Percentiles rank a stretch among this genome's conserved stretches.
Evolutionary conservation across 2,113 vertebrate species (phyloP).

Genomic region (Hylia prasina): DNA sequence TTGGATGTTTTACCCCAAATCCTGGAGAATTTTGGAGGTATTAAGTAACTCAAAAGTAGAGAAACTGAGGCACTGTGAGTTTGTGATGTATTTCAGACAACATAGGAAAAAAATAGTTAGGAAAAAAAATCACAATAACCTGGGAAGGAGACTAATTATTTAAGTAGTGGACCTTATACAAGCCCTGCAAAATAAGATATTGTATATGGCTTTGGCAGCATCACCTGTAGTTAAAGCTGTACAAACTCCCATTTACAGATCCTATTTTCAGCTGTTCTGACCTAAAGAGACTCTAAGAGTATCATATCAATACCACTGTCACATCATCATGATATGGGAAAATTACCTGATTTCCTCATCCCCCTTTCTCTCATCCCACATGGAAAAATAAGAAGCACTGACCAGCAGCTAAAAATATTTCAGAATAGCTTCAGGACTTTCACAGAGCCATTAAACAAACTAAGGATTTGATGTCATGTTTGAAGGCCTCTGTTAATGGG

Average conservation of each 20-base stretch:
- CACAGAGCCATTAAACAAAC: neutral
- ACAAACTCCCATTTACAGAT: neutral
- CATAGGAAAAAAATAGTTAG: neutral
- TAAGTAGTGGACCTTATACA: neutral
- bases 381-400: neutral
- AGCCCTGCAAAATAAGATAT: neutral
- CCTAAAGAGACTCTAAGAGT: neutral
- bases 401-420: neutral
- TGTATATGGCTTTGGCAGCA: no score
- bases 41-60: neutral
- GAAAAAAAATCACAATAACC: neutral
- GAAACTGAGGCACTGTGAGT: neutral
- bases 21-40: neutral
- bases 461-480: neutral
- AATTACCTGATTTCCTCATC: neutral
- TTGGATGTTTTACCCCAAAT: neutral
- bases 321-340: accelerated
- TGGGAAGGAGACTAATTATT: neutral
- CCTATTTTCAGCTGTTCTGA: neutral
- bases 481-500: neutral
- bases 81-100: neutral
- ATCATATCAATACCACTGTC: neutral
- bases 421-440: neutral
- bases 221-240: neutral
- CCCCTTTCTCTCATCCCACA: neutral